These are phyloP conservation scores for Horisme vitalbata DNA, from an alignment of 2,888 invertebrate genomes.

Conservation along the genomic window DNA sequence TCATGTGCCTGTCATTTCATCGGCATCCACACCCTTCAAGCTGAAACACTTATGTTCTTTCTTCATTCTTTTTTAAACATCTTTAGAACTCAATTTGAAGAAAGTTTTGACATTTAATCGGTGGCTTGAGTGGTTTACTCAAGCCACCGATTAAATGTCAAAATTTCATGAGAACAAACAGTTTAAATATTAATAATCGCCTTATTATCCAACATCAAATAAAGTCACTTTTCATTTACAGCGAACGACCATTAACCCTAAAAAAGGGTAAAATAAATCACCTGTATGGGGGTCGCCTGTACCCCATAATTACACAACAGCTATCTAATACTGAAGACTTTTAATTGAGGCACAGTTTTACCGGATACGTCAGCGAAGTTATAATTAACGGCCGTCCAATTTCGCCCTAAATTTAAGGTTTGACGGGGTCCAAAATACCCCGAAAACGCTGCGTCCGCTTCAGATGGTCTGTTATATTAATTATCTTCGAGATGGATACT, in stretches of 20 bases:
- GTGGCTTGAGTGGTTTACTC: no score
- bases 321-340: conserved; percentile 55
- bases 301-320: conserved; percentile 42
- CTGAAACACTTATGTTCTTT: no score
- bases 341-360: conserved; percentile 64
- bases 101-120: neutral
- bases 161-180: neutral
- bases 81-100: no score
- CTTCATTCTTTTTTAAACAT: no score
- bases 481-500: conserved; percentile 21
- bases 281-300: conserved; percentile 22
- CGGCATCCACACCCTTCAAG: no score
- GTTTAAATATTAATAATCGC: conserved; percentile 1
- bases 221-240: conserved; percentile 20
- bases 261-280: conserved; percentile 32
- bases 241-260: conserved; percentile 23
- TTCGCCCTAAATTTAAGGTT: conserved; percentile 59
- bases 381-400: conserved; percentile 71
- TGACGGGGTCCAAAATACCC: conserved; percentile 44
- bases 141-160: neutral
- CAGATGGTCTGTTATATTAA: conserved; percentile 30
- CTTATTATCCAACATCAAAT: neutral
- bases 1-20: no score
- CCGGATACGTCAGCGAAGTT: conserved; percentile 61
- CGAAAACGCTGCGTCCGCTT: conserved; percentile 30